These are phyloP conservation scores for Phenacoccus solenopsis DNA, from an alignment of 1,140 invertebrate genomes.

Conservation along the genomic window DNA sequence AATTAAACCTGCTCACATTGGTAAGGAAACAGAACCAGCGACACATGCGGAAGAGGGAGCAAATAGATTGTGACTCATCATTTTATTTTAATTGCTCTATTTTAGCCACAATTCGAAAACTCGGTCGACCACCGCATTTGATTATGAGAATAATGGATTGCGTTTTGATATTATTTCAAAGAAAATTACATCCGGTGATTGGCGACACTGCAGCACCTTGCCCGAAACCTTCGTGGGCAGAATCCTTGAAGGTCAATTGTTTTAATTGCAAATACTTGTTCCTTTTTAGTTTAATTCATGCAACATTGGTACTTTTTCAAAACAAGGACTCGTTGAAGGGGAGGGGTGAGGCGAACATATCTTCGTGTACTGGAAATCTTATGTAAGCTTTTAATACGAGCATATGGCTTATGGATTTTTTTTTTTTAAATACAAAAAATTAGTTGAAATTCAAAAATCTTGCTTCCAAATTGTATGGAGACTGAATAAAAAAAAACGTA, in stretches of 20 bases:
- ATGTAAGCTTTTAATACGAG: too few species aligned
- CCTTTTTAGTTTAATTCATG: too few species aligned
- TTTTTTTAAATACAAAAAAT: too few species aligned
- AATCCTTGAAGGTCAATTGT: slow-evolving; percentile 73
- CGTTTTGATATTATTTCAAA: slow-evolving; percentile 83
- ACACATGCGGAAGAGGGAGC: not conserved
- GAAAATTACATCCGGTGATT: slow-evolving; percentile 65
- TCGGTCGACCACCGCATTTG: slow-evolving; percentile 85
- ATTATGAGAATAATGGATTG: slow-evolving; percentile 98
- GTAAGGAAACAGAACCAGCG: slow-evolving; percentile 32
- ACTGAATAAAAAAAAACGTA: too few species aligned
- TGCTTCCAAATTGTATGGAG: too few species aligned
- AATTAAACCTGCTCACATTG: slow-evolving; percentile 90
- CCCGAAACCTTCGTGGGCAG: slow-evolving; percentile 88
- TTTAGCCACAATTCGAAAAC: slow-evolving; percentile 75
- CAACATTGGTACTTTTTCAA: too few species aligned
- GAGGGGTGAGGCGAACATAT: too few species aligned
- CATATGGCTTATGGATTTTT: too few species aligned
- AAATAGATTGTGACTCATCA: not conserved
- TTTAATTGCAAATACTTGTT: too few species aligned
- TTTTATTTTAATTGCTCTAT: not conserved
- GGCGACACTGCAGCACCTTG: slow-evolving; percentile 66
- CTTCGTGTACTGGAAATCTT: too few species aligned
- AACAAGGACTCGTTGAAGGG: too few species aligned
- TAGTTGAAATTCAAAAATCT: too few species aligned